phyloP scores from a whole-genome alignment of 2,113 vertebrate species.

The Pedetes capensis region DNA sequence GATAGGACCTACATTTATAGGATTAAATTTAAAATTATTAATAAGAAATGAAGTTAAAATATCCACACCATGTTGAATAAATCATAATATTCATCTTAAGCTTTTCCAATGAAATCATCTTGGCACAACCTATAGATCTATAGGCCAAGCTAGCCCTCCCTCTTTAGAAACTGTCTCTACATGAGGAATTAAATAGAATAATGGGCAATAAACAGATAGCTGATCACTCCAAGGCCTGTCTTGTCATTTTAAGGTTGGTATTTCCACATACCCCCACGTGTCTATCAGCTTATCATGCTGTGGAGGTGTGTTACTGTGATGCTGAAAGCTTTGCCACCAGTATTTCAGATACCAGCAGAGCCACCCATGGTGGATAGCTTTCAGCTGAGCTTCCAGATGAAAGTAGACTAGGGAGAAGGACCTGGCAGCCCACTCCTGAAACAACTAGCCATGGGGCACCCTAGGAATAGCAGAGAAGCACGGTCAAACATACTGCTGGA shows the following conservation, averaged over 20 bases:
- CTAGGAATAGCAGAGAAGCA: too few relatives aligned
- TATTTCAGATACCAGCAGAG: too few relatives aligned
- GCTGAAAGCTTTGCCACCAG: too few relatives aligned
- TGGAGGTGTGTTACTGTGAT: too few relatives aligned
- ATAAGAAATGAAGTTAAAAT: background rate
- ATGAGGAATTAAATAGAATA: background rate
- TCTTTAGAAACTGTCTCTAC: background rate
- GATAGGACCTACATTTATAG: background rate
- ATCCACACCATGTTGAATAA: background rate
- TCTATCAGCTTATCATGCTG: too few relatives aligned
- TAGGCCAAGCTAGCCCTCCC: background rate
- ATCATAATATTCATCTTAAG: slow-evolving; percentile 16
- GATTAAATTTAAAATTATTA: background rate
- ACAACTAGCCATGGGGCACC: too few relatives aligned
- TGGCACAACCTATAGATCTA: background rate
- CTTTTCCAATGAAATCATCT: slow-evolving; percentile 1
- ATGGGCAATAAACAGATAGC: background rate
- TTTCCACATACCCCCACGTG: too few relatives aligned
- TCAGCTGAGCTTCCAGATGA: too few relatives aligned
- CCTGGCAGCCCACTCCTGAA: too few relatives aligned
- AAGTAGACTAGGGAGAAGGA: too few relatives aligned
- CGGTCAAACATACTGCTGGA: too few relatives aligned
- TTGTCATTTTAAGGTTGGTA: background rate
- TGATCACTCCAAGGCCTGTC: background rate
- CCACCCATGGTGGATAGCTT: too few relatives aligned